Base-by-base conservation (phyloP, 2,888 invertebrate genomes). In the Athalia circularis region DNA sequence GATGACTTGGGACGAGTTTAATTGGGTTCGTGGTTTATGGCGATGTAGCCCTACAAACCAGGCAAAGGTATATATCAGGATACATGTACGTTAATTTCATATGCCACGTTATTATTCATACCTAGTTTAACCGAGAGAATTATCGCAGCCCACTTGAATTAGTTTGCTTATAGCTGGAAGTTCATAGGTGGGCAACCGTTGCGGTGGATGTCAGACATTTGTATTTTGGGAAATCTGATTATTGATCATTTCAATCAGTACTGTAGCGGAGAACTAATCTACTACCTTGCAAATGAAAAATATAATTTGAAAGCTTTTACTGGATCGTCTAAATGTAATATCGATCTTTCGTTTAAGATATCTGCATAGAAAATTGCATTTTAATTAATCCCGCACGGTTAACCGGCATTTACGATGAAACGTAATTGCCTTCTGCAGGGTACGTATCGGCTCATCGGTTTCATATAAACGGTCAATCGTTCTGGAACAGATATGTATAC, bases 381-480 rank as follows among this genome's bases (percentile, higher is more conserved):
- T 45, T 61, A 75, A 75, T 75, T 64, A 75, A 75, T 75, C 75
- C 50, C 29, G 62, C 7, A 75, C 47, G 61, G 64, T 50, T 11
- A 62, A 75, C 75, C 75, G 75, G 45, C 62, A 75, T 48, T 62
- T 75, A 75, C 62, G 62, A 62, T 45, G 75, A 64, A 62, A 52
- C 62, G 75, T 75, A 75, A 75, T 62, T 75, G 52, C 75, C 48
- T 64, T 13, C 62, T 29, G 29, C 3, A 59, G 75, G 75, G 7
- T 48, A 11, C 64, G 62, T 62, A 75, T 75, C 62, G 75, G 62
- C 11, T 75, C 62, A 62, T 72, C 72, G 72, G 72, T 47, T 75
- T 75, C 11, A 72, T 61, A 48, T 75, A 75, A 62, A 62, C 75
- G 62, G 52, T 50, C 50, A 61, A 72, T 57, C 59, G 72, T 45